Evolutionary conservation across 2,113 vertebrate genomes (phyloP).

Genomic region (Aythya baeri): DNA sequence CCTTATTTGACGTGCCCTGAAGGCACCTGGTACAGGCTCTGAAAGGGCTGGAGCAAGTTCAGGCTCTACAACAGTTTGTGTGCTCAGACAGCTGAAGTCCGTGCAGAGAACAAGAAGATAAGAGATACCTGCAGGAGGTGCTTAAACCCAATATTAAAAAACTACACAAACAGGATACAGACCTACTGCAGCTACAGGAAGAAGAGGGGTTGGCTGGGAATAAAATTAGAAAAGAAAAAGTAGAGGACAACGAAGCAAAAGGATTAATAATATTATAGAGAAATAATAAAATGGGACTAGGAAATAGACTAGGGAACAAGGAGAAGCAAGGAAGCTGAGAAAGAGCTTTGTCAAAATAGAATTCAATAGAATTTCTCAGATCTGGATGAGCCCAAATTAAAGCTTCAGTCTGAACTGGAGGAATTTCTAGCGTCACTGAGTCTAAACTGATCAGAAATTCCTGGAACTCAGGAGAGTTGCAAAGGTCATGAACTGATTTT

Average conservation of each 20-base stretch:
- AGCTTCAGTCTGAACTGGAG: background rate
- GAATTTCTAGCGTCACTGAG: background rate
- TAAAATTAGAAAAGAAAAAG: background rate
- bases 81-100: background rate
- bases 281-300: background rate
- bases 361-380: slow-evolving; percentile 7
- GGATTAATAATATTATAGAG: background rate
- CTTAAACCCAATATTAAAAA: background rate
- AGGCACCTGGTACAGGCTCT: background rate
- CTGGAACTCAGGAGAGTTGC: background rate
- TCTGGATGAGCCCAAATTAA: slow-evolving; percentile 34
- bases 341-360: too few species aligned
- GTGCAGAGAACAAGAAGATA: background rate
- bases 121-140: background rate
- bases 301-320: background rate
- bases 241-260: background rate
- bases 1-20: too few species aligned
- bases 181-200: background rate
- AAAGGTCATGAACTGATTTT: slow-evolving; percentile 25
- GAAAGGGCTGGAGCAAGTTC: too few species aligned
- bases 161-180: background rate
- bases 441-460: slow-evolving; percentile 47
- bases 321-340: too few species aligned
- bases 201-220: too few species aligned
- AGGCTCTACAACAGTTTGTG: too few species aligned